Base-by-base conservation (phyloP, 2,888 invertebrate genomes). In the Lithosia quadra region DNA sequence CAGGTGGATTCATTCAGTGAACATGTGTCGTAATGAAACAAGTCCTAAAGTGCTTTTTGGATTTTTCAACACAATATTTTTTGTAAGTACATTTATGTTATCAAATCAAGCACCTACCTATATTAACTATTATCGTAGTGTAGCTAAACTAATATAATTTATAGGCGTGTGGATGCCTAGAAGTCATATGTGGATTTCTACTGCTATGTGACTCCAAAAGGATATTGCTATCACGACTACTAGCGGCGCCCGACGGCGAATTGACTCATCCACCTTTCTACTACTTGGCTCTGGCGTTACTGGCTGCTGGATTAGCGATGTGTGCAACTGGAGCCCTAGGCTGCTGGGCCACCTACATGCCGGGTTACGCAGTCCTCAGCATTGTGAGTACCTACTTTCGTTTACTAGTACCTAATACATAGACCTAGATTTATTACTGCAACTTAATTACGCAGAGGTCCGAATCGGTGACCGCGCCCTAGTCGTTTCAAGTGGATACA, bases 261-360 rank as follows among this genome's bases (percentile, higher is more conserved):
- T 89, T 97, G 69, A 95, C 96, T 1, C 97, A 98, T 82, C 97
- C 98, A 0, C 95, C 98, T 18, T 96, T 98, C 81, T 97, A 97
- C 86, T 98, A 98, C 85, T 93, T 97, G 10, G 96, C 97, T 0
- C 94, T 98, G 63, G 97, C 96, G 2, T 88, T 97, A 63, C 95
- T 97, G n/a, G 95, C 95, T 0, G 94, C 97, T 0, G 98, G 98
- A 0, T 94, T 98, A 66, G 89, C 96, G 49, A 95, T 97, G 64
- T 96, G 97, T 66, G 93, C 96, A 9, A 96, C 96, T 0, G 96
- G 97, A 5, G 96, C 98, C 60, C 90, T 98, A 24, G 98, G 98
- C 62, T 98, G 97, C 88, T 98, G 98, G 97, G 97, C 97, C 0
- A 96, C 97, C 0, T 97, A 97, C 83, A 95, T 97, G 81, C 96